Conservation (phyloP, 23 tunicate species). For the Halocynthia roretzi region DNA sequence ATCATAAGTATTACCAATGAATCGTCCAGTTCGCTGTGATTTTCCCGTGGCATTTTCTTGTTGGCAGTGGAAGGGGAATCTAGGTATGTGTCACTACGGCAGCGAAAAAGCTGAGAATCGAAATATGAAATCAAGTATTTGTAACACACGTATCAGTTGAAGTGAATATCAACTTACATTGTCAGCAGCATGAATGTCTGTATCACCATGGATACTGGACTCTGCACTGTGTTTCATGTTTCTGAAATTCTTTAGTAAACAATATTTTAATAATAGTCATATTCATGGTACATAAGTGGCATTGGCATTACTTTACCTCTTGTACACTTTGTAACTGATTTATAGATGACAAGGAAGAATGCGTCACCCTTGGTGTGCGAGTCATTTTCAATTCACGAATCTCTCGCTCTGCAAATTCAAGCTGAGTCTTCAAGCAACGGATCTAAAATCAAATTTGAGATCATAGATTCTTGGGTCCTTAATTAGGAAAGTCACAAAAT, state of each 20-base stretch:
- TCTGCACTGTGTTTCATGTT: too few relatives aligned
- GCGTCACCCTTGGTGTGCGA: not conserved
- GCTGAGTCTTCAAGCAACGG: slow-evolving; percentile 5
- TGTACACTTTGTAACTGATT: not conserved
- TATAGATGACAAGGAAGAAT: not conserved
- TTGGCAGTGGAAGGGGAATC: slow-evolving; percentile 21
- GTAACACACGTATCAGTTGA: too few relatives aligned
- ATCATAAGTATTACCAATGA: slow-evolving; percentile 7
- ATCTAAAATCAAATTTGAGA: not conserved
- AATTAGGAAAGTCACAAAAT: not conserved
- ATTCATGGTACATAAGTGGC: too few relatives aligned
- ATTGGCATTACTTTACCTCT: not conserved
- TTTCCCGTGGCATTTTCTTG: not conserved
- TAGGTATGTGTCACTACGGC: slow-evolving; percentile 23
- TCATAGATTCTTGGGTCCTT: not conserved
- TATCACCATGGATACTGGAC: too few relatives aligned
- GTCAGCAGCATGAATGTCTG: too few relatives aligned
- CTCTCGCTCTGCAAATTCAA: slow-evolving; percentile 17
- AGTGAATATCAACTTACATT: too few relatives aligned
- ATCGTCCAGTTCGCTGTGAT: slow-evolving; percentile 13
- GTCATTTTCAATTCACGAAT: not conserved
- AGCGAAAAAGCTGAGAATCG: slow-evolving; percentile 10
- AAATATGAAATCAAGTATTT: too few relatives aligned
- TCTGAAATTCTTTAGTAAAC: too few relatives aligned
- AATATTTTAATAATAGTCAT: too few relatives aligned